phyloP scores from a whole-genome alignment of 2,797 vertebrate species.

The Sebastes baramenuke region DNA sequence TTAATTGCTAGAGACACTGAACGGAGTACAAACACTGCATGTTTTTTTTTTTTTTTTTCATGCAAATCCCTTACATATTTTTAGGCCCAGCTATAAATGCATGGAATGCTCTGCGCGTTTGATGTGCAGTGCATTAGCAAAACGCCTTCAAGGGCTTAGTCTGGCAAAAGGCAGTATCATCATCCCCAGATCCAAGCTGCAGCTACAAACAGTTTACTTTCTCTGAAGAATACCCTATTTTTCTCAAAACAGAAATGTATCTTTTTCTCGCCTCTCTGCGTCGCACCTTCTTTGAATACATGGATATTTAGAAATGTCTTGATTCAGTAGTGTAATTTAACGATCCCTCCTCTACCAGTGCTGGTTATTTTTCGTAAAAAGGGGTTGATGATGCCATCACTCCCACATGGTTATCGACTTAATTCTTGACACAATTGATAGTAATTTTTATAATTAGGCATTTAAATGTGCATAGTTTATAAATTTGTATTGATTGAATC shows the following conservation, averaged over 20 bases:
- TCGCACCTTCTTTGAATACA: slow-evolving; percentile 2
- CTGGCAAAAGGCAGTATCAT: slow-evolving; percentile 65
- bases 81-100: slow-evolving; percentile 64
- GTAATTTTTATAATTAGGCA: neutral
- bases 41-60: slow-evolving; percentile 27
- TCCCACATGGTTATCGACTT: neutral
- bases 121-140: slow-evolving; percentile 70
- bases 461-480: neutral
- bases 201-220: slow-evolving; percentile 67
- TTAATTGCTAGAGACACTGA: slow-evolving; percentile 66
- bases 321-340: neutral
- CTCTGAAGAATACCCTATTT: slow-evolving; percentile 54
- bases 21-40: slow-evolving; percentile 56
- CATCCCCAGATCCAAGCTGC: slow-evolving; percentile 60
- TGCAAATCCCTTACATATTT: slow-evolving; percentile 74
- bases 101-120: slow-evolving; percentile 61
- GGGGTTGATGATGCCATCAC: neutral
- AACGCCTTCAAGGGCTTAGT: slow-evolving; percentile 70
- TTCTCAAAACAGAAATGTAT: slow-evolving; percentile 36
- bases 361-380: neutral
- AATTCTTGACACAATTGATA: neutral
- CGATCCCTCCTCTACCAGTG: neutral
- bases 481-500: neutral
- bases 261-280: slow-evolving; percentile 15
- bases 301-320: slow-evolving; percentile 11